Percentiles rank a stretch among this genome's conserved stretches.
Evolutionary conservation across 2,888 invertebrate species (phyloP).

Genomic region (Lochmaea crataegi): DNA sequence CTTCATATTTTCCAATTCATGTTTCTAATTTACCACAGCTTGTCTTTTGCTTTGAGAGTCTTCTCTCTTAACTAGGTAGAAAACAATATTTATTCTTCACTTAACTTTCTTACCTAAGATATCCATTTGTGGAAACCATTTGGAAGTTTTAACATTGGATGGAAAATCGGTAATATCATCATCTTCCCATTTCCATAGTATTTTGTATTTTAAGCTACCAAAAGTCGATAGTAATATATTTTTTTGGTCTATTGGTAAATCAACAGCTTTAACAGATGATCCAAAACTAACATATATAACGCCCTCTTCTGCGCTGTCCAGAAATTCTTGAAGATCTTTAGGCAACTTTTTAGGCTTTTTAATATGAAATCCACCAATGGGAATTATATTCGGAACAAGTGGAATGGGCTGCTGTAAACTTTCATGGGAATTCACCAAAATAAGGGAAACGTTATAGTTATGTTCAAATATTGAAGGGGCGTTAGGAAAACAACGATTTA

Average conservation of each 20-base stretch:
- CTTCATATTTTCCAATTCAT: no score
- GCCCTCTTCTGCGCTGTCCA: constrained; percentile 69
- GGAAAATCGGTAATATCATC: constrained; percentile 59
- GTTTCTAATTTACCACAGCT: no score
- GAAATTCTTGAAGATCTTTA: constrained; percentile 65
- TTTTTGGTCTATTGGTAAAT: constrained; percentile 68
- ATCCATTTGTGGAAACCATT: constrained; percentile 68
- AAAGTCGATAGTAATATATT: constrained; percentile 70
- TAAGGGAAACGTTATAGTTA: constrained; percentile 52
- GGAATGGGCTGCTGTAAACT: constrained; percentile 67
- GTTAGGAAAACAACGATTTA: constrained; percentile 55
- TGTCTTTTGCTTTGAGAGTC: no score
- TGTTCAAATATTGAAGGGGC: constrained; percentile 50
- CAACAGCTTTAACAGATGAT: constrained; percentile 69
- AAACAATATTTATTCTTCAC: no score
- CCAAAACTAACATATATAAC: constrained; percentile 73
- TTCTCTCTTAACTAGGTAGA: no score
- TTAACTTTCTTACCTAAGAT: constrained; percentile 17
- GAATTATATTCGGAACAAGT: constrained; percentile 69
- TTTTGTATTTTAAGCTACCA: constrained; percentile 70
- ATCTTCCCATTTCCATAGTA: constrained; percentile 75
- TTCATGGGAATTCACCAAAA: constrained; percentile 64
- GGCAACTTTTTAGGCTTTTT: constrained; percentile 54
- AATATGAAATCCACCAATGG: constrained; percentile 70
- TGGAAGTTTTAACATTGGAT: constrained; percentile 58